Evolutionary conservation across 1,140 invertebrate genomes (phyloP), one percentile per base, ranked within the genome.

Genomic region (Brachionus manjavacas): DNA sequence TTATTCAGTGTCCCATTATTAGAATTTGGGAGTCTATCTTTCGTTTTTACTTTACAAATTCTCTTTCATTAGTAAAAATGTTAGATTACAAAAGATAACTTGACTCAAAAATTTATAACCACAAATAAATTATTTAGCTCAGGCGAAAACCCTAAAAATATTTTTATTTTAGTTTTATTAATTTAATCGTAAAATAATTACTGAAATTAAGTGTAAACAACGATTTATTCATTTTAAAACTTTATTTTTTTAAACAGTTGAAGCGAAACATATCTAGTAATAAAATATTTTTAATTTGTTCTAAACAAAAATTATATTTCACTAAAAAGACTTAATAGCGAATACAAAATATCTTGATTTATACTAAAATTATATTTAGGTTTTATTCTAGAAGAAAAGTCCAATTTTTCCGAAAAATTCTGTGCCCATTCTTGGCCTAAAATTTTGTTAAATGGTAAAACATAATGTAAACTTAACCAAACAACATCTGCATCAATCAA

Each of bases 401-500:
- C 46, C 14, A 74, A 43, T 31, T 68, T 68, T 14, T 35, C 31
- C 9, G 25, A 20, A 9, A 64, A 64, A 64, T 2, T 28, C 25
- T 64, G 16, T 7, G 12, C 55, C 9, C 23, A n/a, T 68, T 68
- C 8, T 41, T 72, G 16, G 4, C 12, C 8, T 20, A 39, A 16
- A 20, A 72, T 72, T 39, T 72, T 46, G 25, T 76, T 25, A 76
- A 76, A 76, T 64, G 79, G 79, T 25, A 81, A 4, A 41, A 81
- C 28, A 68, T 81, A 81, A 43, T 81, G 79, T 16, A 81, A 64
- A 11, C 35, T 43, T 60, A 81, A 68, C 79, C 79, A 81, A 39
- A 64, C 31, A 60, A 81, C 52, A 81, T 81, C 64, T 1, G 79
- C 20, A 46, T 81, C 79, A 16, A 81, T 68, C 20, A 81, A 46